A percentile compares a stretch with the other conserved stretches of the same genome.
phyloP scores from a whole-genome alignment of 2,888 invertebrate species.

The Drosophila fulvimacula region DNA sequence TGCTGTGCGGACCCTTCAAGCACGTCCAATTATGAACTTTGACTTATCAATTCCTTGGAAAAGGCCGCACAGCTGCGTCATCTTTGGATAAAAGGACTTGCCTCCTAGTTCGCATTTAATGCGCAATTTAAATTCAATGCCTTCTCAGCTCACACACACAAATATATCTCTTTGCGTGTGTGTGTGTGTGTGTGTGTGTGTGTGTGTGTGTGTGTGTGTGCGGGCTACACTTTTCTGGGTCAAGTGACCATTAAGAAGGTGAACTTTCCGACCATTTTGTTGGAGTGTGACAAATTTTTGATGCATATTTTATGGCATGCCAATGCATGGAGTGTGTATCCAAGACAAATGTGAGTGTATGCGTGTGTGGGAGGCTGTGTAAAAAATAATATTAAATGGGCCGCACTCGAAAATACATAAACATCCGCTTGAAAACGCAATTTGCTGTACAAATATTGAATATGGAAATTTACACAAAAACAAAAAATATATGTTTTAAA shows the following conservation, averaged over 20 bases:
- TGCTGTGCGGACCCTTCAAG: conserved; percentile 12
- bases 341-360: conserved; percentile 9
- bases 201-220: conserved; percentile 12
- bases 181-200: conserved; percentile 10
- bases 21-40: conserved; percentile 70
- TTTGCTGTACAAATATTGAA: conserved; percentile 66
- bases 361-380: conserved; percentile 17
- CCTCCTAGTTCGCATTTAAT: conserved; percentile 61
- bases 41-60: conserved; percentile 74
- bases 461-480: conserved; percentile 39
- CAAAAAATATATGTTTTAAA: background rate
- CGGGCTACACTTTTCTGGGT: conserved; percentile 56
- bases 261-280: conserved; percentile 63
- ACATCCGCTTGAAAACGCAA: conserved; percentile 53
- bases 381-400: conserved; percentile 26
- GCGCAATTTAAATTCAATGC: conserved; percentile 77
- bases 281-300: conserved; percentile 74
- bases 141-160: conserved; percentile 27
- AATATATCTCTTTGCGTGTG: background rate
- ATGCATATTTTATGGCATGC: conserved; percentile 70
- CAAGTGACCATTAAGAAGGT: conserved; percentile 77
- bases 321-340: conserved; percentile 17
- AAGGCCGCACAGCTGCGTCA: conserved; percentile 41
- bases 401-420: conserved; percentile 31
- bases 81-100: conserved; percentile 40